Conservation (phyloP, 2,888 invertebrate species). For the Xylocampa areola region DNA sequence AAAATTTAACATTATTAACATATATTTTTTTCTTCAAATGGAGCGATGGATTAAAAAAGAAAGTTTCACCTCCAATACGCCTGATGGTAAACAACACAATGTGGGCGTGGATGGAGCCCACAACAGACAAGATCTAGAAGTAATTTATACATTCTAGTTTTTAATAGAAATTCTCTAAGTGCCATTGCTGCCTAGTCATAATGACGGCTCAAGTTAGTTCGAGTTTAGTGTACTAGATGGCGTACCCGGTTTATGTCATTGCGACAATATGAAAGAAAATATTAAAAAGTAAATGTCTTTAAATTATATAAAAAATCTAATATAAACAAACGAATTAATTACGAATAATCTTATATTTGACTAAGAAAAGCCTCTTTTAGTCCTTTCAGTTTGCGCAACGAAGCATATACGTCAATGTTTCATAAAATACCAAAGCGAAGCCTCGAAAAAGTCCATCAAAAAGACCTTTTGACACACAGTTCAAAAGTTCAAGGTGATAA, state of each 20-base stretch:
- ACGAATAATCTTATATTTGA: conserved; percentile 6
- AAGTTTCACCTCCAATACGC: no score
- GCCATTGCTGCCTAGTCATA: conserved; percentile 5
- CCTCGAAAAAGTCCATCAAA: conserved; percentile 30
- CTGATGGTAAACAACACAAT: no score
- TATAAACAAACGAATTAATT: conserved; percentile 15
- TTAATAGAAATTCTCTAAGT: no score
- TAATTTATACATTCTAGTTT: no score
- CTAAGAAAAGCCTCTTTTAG: conserved; percentile 8
- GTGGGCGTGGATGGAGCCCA: no score
- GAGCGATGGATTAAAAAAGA: no score
- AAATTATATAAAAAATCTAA: conserved; percentile 2
- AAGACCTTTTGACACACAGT: conserved; percentile 52
- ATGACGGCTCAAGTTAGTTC: conserved; percentile 13
- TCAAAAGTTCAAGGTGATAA: conserved; percentile 69
- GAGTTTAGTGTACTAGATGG: conserved; percentile 12
- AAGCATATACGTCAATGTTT: conserved; percentile 24
- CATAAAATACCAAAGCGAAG: conserved; percentile 8
- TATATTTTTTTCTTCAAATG: no score
- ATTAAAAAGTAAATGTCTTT: no score
- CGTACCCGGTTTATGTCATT: not conserved
- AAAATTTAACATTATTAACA: no score
- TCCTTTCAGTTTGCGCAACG: conserved; percentile 25
- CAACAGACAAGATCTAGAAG: no score
- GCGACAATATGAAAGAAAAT: not conserved